phyloP scores from a whole-genome alignment of 2,888 invertebrate genomes.

The Chesias legatella region DNA sequence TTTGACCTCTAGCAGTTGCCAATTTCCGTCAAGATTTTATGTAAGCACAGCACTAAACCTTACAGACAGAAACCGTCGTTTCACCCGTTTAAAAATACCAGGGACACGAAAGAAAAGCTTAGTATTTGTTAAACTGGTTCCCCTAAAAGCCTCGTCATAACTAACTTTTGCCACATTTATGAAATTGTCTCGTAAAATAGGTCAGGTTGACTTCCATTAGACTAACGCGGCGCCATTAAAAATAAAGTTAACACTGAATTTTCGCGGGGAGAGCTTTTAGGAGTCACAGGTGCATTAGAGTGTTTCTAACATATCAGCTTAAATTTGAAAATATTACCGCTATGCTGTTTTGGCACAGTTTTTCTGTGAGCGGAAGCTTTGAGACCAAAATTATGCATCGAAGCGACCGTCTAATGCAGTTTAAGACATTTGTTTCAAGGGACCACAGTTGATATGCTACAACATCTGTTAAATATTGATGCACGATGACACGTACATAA shows the following conservation, averaged over 20 bases:
- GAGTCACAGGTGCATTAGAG: constrained; percentile 73
- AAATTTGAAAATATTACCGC: constrained; percentile 62
- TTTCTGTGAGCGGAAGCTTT: neutral
- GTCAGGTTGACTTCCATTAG: constrained; percentile 72
- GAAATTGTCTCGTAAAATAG: constrained; percentile 71
- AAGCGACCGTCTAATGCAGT: neutral
- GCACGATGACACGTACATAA: too few relatives aligned
- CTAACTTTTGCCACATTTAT: constrained; percentile 62
- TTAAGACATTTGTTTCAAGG: too few relatives aligned
- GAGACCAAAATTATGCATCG: neutral
- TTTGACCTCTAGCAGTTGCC: too few relatives aligned
- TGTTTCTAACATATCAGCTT: constrained; percentile 50
- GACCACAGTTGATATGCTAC: too few relatives aligned
- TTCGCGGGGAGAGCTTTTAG: constrained; percentile 66
- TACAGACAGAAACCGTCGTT: too few relatives aligned
- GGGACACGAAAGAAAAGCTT: neutral
- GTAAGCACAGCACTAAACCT: too few relatives aligned
- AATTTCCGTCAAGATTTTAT: too few relatives aligned
- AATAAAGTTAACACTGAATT: constrained; percentile 67
- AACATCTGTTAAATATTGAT: too few relatives aligned
- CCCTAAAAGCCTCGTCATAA: constrained; percentile 64
- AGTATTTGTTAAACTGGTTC: neutral
- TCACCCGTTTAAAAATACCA: too few relatives aligned
- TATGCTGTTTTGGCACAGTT: neutral
- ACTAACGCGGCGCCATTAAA: constrained; percentile 69